Base-by-base conservation (phyloP, 2,113 vertebrate genomes). In the Ondatra zibethicus region DNA sequence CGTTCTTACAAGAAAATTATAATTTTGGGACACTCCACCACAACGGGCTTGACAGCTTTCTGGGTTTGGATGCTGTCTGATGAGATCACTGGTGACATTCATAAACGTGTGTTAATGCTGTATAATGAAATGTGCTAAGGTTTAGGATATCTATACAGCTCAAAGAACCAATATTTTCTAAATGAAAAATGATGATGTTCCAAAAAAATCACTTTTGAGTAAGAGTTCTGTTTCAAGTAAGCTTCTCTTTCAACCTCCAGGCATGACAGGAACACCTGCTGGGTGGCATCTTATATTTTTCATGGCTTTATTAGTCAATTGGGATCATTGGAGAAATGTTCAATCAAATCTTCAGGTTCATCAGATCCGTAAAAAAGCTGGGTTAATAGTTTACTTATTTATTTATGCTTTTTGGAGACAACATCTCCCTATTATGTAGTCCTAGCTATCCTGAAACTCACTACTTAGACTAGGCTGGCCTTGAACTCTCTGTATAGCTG, bases 1-100 rank as follows among this genome's bases (percentile, higher is more conserved):
- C 19, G 5, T 82, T 96, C 96, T 96, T 45, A 58, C 88, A 75
- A 52, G 84, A 92, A 96, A 94, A 70, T 89, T 45, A 89, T 81
- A 58, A 58, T 90, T 91, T 96, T 95, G 78, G 82, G 84, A 77
- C 10, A 65, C 78, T 86, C 36, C 88, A 5, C 91, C 42, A 65
- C 29, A 19, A 50, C 39, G 36, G 86, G 47, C 82, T 72, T 36
- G 23, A 14, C n/a, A 87, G 72, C 89, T 91, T 91, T 89, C 55
- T 12, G 23, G 1, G 23, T 61, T 82, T 52, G 82, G 76, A 89
- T 52, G 29, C 70, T 86, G 19, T 47, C 82, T 93, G 75, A 33
- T 45, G 86, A 96, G 80, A 42, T 94, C 31, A 25, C 10, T 3
- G 25, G 63, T 77, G 50, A 91, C 78, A 89, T 82, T 95, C 47